These are phyloP conservation scores for Sarcophaga peregrina DNA, from an alignment of 1,140 invertebrate species.

Conservation along the genomic window DNA sequence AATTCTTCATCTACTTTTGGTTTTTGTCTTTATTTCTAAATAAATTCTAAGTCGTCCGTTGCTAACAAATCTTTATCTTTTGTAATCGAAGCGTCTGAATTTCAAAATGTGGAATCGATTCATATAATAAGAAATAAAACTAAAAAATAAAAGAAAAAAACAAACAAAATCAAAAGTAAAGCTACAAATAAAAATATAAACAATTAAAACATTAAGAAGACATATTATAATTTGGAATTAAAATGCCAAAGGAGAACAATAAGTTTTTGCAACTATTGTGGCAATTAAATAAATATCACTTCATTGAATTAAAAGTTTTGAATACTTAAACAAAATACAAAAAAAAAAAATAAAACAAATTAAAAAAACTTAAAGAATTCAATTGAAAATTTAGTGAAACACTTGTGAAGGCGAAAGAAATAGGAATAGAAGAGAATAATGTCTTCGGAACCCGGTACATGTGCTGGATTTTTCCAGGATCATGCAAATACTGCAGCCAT, in stretches of 20 bases:
- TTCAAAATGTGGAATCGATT: too few relatives aligned
- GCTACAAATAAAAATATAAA: neutral
- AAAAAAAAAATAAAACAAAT: neutral
- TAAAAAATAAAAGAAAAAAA: too few relatives aligned
- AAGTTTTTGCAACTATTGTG: constrained; percentile 45
- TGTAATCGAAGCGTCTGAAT: too few relatives aligned
- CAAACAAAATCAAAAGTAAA: too few relatives aligned
- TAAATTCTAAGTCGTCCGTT: too few relatives aligned
- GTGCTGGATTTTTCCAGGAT: constrained; percentile 61
- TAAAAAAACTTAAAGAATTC: neutral
- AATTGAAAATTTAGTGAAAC: neutral
- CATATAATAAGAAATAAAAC: too few relatives aligned
- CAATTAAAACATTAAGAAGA: neutral
- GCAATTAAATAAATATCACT: constrained; percentile 54
- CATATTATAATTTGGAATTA: neutral
- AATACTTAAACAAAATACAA: constrained; percentile 54
- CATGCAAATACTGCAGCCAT: constrained; percentile 59
- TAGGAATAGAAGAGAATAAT: constrained; percentile 43
- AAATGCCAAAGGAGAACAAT: constrained; percentile 2
- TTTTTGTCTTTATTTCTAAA: too few relatives aligned
- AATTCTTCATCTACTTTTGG: too few relatives aligned
- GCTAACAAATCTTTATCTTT: too few relatives aligned
- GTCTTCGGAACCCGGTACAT: constrained; percentile 59
- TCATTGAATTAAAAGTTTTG: constrained; percentile 58
- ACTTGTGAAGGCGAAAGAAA: neutral